Evolutionary conservation across 2,888 invertebrate genomes (phyloP).

Genomic region (Atethmia centrago): DNA sequence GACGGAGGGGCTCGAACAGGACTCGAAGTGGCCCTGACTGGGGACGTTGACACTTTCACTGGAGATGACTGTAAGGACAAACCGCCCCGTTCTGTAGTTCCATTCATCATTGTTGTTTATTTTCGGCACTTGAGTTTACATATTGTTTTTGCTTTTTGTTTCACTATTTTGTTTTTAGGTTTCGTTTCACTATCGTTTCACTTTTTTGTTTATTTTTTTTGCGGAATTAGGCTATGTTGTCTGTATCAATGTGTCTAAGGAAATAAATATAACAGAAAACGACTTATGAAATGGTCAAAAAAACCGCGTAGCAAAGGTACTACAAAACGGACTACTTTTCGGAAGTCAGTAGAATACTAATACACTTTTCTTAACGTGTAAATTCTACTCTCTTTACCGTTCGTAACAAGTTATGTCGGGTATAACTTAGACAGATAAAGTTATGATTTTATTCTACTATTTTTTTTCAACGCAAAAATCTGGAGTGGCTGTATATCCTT

Average conservation of each 20-base stretch:
- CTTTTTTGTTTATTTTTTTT: background rate
- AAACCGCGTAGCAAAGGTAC: rapidly evolving
- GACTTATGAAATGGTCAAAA: no score
- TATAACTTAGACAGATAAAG: constrained; percentile 15
- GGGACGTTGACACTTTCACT: constrained; percentile 80
- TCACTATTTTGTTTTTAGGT: constrained; percentile 37
- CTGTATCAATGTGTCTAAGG: background rate
- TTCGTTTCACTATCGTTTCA: constrained; percentile 43
- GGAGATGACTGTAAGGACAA: constrained; percentile 84
- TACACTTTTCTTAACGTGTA: constrained; percentile 5
- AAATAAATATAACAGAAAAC: background rate
- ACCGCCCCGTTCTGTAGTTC: constrained; percentile 79
- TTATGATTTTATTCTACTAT: constrained; percentile 26
- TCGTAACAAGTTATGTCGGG: constrained; percentile 6
- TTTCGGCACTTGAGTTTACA: constrained; percentile 57
- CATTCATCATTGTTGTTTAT: constrained; percentile 82
- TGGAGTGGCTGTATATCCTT: constrained; percentile 15
- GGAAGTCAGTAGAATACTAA: no score
- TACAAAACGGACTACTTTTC: no score
- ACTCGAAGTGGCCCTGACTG: constrained; percentile 83
- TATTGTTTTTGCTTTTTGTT: constrained; percentile 49
- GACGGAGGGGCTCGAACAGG: constrained; percentile 84
- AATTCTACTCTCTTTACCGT: background rate
- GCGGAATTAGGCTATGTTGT: constrained; percentile 35
- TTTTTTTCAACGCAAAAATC: constrained; percentile 33